These are phyloP conservation scores for Petrocephalus microphthalmus DNA, from an alignment of 2,113 vertebrate genomes.

Conservation along the genomic window DNA sequence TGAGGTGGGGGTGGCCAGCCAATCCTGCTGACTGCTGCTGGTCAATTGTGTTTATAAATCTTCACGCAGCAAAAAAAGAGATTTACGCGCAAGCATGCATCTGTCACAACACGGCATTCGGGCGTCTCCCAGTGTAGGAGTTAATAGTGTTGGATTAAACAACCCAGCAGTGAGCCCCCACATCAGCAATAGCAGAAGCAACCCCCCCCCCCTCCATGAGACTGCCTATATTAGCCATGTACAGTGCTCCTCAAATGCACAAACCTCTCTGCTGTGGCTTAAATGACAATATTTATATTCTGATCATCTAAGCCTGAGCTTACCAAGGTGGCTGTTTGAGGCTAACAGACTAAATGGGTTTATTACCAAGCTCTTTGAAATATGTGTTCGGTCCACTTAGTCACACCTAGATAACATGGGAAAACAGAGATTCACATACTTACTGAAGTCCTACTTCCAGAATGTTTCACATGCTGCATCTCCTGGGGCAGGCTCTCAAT, in stretches of 20 bases:
- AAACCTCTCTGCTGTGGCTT: neutral
- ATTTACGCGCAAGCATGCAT: conserved; percentile 12
- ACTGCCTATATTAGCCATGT: neutral
- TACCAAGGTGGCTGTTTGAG: neutral
- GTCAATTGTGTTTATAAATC: conserved; percentile 7
- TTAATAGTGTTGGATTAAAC: neutral
- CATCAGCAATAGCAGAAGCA: neutral
- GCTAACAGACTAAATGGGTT: neutral
- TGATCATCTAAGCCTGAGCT: neutral
- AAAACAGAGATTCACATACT: neutral
- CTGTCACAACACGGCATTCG: neutral
- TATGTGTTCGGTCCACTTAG: neutral
- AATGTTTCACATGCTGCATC: neutral
- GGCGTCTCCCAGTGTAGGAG: neutral
- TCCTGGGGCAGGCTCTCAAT: neutral
- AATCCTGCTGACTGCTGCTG: conserved; percentile 12
- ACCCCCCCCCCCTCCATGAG: neutral
- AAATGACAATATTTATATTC: neutral
- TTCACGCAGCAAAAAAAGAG: conserved; percentile 1
- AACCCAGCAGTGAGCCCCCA: neutral
- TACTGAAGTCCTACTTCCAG: neutral
- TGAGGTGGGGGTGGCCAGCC: neutral
- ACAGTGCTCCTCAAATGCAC: neutral
- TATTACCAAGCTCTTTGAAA: neutral
- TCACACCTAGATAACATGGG: neutral